phyloP scores from a whole-genome alignment of 1,140 invertebrate species.

The Drosophila nebulosa region DNA sequence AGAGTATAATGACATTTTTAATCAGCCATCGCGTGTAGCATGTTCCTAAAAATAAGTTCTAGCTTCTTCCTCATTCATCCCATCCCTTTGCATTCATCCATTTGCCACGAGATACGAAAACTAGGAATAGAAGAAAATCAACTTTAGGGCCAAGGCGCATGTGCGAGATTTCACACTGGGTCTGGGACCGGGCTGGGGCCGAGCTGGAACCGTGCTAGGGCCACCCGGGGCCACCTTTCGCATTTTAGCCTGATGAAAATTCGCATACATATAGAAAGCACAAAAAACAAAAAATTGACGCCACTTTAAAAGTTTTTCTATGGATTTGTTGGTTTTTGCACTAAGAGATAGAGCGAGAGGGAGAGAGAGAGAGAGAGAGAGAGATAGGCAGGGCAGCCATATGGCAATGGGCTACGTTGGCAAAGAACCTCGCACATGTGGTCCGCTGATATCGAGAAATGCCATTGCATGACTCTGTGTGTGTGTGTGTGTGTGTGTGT shows the following conservation, averaged over 20 bases:
- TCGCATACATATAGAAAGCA: slow-evolving; percentile 20
- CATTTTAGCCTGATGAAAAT: slow-evolving; percentile 33
- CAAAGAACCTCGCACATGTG: slow-evolving; percentile 28
- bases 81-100: slow-evolving; percentile 13
- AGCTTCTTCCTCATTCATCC: neutral
- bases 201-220: no score
- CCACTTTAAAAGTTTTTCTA: slow-evolving; percentile 32
- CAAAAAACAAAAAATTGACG: slow-evolving; percentile 17
- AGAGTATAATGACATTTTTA: slow-evolving; percentile 9
- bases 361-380: neutral
- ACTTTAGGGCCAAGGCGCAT: slow-evolving; percentile 43
- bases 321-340: slow-evolving; percentile 14
- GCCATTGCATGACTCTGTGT: neutral
- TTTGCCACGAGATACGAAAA: neutral
- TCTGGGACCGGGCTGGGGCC: neutral
- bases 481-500: neutral
- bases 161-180: slow-evolving; percentile 32
- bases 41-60: slow-evolving; percentile 22
- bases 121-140: neutral
- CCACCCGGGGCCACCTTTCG: slow-evolving; percentile 26
- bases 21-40: slow-evolving; percentile 38
- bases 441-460: slow-evolving; percentile 8
- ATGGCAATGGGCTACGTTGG: slow-evolving; percentile 16
- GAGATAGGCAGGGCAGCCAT: slow-evolving; percentile 12
- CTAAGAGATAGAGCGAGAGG: neutral